Percentiles rank a stretch among this genome's conserved stretches.
Evolutionary conservation across 2,888 invertebrate genomes (phyloP).

Genomic region (Athetis lepigone): DNA sequence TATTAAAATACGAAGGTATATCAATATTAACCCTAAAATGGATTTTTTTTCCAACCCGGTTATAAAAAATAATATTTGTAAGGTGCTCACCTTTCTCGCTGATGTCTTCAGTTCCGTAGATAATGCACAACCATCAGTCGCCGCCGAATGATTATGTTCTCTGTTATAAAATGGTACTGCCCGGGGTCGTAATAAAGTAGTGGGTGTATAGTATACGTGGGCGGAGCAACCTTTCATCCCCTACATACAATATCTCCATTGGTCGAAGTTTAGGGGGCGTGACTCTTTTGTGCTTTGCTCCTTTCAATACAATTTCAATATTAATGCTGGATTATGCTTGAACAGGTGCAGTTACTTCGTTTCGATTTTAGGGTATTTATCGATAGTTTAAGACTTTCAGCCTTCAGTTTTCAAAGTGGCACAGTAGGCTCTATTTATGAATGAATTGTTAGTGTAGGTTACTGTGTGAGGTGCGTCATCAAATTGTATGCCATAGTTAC

Average conservation of each 20-base stretch:
- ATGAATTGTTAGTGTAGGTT: background rate
- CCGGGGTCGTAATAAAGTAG: slow-evolving; percentile 66
- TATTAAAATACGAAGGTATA: too few species aligned
- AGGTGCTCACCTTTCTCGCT: slow-evolving; percentile 42
- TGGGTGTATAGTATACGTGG: slow-evolving; percentile 66
- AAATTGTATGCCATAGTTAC: too few species aligned
- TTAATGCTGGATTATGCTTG: slow-evolving; percentile 67
- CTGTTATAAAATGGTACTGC: slow-evolving; percentile 55
- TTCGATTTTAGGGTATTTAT: slow-evolving; percentile 30
- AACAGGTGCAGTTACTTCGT: slow-evolving; percentile 49
- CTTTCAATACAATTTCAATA: slow-evolving; percentile 71
- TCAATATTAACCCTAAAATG: background rate
- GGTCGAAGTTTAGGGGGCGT: slow-evolving; percentile 72
- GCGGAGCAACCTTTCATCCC: slow-evolving; percentile 74
- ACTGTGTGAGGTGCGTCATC: background rate
- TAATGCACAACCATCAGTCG: slow-evolving; percentile 60
- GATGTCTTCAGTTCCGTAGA: slow-evolving; percentile 41
- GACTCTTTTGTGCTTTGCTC: slow-evolving; percentile 43
- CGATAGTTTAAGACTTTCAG: background rate
- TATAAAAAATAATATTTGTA: background rate
- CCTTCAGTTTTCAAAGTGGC: slow-evolving; percentile 10
- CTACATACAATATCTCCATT: slow-evolving; percentile 65
- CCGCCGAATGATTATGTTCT: slow-evolving; percentile 67
- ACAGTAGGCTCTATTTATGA: too few species aligned
- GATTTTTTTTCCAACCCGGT: too few species aligned